Percentiles rank a stretch among this genome's conserved stretches.
Conservation (phyloP, 2,113 vertebrate species). For the Psammodynastes pulverulentus region DNA sequence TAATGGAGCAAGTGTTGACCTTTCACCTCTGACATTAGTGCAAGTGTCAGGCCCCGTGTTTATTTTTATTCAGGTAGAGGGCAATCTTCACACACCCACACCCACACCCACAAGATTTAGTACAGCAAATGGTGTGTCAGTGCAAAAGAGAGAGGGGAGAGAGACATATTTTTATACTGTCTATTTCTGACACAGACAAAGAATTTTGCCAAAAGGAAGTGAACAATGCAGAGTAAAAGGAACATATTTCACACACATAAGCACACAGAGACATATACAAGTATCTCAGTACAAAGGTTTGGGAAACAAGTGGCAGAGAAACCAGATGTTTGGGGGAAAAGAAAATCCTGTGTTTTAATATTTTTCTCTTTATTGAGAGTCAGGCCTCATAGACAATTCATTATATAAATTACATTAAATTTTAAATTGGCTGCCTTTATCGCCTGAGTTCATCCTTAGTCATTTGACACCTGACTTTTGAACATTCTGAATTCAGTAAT, state of each 20-base stretch:
- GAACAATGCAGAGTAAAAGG: not conserved
- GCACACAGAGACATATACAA: not conserved
- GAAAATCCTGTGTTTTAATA: not conserved
- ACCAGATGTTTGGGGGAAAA: not conserved
- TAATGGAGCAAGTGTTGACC: not conserved
- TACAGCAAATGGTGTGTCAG: not conserved
- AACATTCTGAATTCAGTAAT: not conserved
- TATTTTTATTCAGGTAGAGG: slow-evolving; percentile 2
- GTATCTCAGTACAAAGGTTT: not conserved
- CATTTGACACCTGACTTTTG: not conserved
- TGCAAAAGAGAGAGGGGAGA: accelerated
- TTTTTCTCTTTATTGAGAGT: not conserved
- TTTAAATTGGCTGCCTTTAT: not conserved
- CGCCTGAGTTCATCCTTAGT: not conserved
- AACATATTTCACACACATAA: not conserved
- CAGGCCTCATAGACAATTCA: not conserved
- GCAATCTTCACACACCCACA: not conserved
- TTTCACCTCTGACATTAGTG: slow-evolving; percentile 16
- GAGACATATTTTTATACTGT: not conserved
- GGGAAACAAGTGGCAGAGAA: not conserved
- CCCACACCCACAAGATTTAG: not conserved
- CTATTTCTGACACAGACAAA: not conserved
- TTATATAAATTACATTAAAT: not conserved
- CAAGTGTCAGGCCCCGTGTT: slow-evolving; percentile 7
- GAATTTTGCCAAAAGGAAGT: not conserved